A percentile compares a stretch with the other conserved stretches of the same genome.
Evolutionary conservation across 2,888 invertebrate species (phyloP).

Genomic region (Axea sp.): DNA sequence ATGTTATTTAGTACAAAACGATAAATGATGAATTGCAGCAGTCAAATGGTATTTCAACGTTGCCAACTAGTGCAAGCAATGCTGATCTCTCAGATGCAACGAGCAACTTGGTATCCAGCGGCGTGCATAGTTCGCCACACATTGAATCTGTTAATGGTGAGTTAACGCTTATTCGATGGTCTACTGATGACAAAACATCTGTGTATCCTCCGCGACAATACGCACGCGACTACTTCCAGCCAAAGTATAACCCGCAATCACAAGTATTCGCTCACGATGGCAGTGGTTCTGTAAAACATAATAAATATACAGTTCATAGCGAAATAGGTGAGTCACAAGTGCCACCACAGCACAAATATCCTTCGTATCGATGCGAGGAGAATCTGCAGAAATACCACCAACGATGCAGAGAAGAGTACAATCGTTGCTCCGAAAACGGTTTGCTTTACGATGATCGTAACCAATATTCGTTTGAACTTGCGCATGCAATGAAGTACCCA

Average conservation of each 20-base stretch:
- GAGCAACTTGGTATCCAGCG: conserved; percentile 73
- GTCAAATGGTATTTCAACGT: conserved; percentile 37
- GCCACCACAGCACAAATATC: conserved; percentile 69
- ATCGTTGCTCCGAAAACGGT: conserved; percentile 76
- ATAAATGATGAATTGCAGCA: conserved; percentile 32
- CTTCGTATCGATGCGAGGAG: conserved; percentile 74
- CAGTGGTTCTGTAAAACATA: conserved; percentile 4
- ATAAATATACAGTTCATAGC: conserved; percentile 18
- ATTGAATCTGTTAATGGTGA: conserved; percentile 78
- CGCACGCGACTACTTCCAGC: conserved; percentile 41
- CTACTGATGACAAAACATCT: conserved; percentile 71
- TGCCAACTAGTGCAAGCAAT: conserved; percentile 67
- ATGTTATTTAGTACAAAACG: conserved; percentile 45
- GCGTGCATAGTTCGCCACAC: conserved; percentile 72
- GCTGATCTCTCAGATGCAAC: conserved; percentile 76
- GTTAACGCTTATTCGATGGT: conserved; percentile 72
- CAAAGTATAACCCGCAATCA: conserved; percentile 40
- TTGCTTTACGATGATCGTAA: conserved; percentile 68
- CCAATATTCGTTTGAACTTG: conserved; percentile 67
- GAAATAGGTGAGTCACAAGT: background rate
- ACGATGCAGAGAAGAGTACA: conserved; percentile 76
- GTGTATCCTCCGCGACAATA: conserved; percentile 68
- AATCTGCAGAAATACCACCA: conserved; percentile 76
- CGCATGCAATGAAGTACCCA: conserved; percentile 69
- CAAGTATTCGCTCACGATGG: conserved; percentile 25